Conservation (phyloP, 2,113 vertebrate species). For the Nyctibius bracteatus region DNA sequence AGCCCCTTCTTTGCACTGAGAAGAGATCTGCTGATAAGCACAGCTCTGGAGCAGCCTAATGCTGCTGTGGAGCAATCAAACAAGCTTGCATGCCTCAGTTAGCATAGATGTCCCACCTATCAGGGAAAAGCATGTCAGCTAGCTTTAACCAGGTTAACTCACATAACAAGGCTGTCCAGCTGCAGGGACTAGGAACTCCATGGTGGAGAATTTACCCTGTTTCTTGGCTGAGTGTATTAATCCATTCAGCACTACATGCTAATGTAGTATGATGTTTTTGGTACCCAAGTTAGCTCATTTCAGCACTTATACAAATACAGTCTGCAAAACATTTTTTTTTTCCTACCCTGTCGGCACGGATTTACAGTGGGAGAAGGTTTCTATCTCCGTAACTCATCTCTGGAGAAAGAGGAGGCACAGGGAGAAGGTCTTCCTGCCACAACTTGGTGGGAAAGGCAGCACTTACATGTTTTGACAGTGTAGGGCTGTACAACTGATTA, state of each 20-base stretch:
- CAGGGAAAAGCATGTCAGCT: background rate
- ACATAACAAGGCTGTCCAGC: background rate
- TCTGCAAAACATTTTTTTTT: background rate
- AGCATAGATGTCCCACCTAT: accelerated
- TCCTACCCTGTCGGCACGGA: background rate
- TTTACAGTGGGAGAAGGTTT: background rate
- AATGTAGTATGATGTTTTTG: background rate
- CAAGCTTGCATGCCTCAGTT: background rate
- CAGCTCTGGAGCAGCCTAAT: background rate
- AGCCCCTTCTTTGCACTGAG: background rate
- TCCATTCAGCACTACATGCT: background rate
- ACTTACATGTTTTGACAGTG: background rate
- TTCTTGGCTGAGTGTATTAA: background rate
- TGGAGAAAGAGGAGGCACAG: background rate
- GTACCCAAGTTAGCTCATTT: background rate
- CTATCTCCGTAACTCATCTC: background rate
- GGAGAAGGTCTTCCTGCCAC: background rate
- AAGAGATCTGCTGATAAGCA: background rate
- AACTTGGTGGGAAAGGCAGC: background rate
- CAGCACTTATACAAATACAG: background rate
- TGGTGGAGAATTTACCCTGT: background rate
- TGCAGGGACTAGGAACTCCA: background rate
- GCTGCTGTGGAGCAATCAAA: background rate
- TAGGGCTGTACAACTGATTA: background rate
- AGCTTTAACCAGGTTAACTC: background rate